Conservation (phyloP, 2,888 invertebrate genomes). For the Perizoma flavofasciatum region DNA sequence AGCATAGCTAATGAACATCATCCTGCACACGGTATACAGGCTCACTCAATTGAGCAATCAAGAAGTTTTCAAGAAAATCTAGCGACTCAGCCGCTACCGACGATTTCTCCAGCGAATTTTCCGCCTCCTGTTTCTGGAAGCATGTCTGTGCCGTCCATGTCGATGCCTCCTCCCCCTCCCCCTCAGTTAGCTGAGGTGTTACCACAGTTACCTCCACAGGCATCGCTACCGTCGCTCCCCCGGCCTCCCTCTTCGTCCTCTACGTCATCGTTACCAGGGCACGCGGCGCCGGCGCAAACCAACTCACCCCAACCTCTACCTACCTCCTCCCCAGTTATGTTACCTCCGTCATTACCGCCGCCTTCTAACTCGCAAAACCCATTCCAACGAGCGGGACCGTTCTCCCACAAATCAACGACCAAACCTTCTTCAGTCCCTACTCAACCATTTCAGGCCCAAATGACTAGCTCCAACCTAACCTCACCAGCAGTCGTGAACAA, state of each 20-base stretch:
- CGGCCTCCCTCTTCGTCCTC: slow-evolving; percentile 22
- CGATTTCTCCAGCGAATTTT: slow-evolving; percentile 45
- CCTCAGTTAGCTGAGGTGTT: too few relatives aligned
- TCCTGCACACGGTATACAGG: slow-evolving; percentile 41
- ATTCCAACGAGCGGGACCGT: slow-evolving; percentile 72
- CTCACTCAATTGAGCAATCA: slow-evolving; percentile 35
- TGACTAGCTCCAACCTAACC: slow-evolving; percentile 60
- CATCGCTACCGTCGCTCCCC: slow-evolving; percentile 11
- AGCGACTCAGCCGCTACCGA: slow-evolving; percentile 38
- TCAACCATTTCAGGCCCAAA: slow-evolving; percentile 57
- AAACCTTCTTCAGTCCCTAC: slow-evolving; percentile 50
- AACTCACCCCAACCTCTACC: slow-evolving; percentile 30
- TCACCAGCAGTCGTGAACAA: slow-evolving; percentile 67
- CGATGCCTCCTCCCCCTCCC: slow-evolving; percentile 23
- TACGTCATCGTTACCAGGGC: slow-evolving; percentile 21
- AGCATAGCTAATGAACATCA: slow-evolving; percentile 63
- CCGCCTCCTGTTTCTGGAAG: slow-evolving; percentile 35
- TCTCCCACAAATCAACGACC: slow-evolving; percentile 74
- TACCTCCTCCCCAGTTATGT: slow-evolving; percentile 27
- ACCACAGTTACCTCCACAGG: slow-evolving; percentile 12
- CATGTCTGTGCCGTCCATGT: slow-evolving; percentile 14
- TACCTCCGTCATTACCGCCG: slow-evolving; percentile 57
- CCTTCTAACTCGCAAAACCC: slow-evolving; percentile 64
- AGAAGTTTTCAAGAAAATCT: slow-evolving; percentile 32
- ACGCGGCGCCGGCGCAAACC: slow-evolving; percentile 4